Evolutionary conservation across 53 echinoderm and acorn worm genomes (phyloP).

Genomic region (Echinarachnius parma): DNA sequence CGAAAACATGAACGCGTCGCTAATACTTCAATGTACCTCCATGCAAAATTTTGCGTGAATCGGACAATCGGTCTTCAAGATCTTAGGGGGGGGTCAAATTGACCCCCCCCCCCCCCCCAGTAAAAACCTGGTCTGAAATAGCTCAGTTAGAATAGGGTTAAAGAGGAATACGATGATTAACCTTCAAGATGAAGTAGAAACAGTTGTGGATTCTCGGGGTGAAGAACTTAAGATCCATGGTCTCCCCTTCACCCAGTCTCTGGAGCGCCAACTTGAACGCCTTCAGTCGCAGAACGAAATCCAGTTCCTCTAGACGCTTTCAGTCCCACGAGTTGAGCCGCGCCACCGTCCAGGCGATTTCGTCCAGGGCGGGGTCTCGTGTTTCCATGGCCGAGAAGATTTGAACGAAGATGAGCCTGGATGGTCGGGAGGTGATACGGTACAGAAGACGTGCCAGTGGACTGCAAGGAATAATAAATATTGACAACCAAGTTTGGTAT

Average conservation of each 20-base stretch:
- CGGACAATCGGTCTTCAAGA: too few species aligned
- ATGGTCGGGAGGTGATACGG: conserved; percentile 63
- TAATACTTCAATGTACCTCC: too few species aligned
- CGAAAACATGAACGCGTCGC: too few species aligned
- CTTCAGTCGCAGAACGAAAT: conserved; percentile 61
- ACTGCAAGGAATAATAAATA: too few species aligned
- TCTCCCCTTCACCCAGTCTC: conserved; percentile 57
- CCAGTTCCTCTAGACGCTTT: conserved; percentile 80
- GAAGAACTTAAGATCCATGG: conserved; percentile 59
- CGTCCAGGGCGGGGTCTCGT: conserved; percentile 44
- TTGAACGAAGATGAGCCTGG: conserved; percentile 57
- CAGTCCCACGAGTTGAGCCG: conserved; percentile 83
- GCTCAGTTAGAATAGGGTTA: too few species aligned
- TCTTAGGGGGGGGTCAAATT: too few species aligned
- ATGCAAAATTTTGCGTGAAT: too few species aligned
- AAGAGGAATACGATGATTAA: too few species aligned
- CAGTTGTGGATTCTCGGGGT: conserved; percentile 68
- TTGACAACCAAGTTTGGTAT: too few species aligned
- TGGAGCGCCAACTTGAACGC: conserved; percentile 66
- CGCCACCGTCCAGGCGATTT: conserved; percentile 50
- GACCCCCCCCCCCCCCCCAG: too few species aligned
- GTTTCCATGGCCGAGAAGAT: conserved; percentile 72
- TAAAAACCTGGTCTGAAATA: too few species aligned
- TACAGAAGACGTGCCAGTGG: conserved; percentile 72
- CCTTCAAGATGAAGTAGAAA: conserved; percentile 90